These are phyloP conservation scores for Myiothlypis chrysogaster DNA, from an alignment of 2,797 vertebrate species.

Conservation along the genomic window DNA sequence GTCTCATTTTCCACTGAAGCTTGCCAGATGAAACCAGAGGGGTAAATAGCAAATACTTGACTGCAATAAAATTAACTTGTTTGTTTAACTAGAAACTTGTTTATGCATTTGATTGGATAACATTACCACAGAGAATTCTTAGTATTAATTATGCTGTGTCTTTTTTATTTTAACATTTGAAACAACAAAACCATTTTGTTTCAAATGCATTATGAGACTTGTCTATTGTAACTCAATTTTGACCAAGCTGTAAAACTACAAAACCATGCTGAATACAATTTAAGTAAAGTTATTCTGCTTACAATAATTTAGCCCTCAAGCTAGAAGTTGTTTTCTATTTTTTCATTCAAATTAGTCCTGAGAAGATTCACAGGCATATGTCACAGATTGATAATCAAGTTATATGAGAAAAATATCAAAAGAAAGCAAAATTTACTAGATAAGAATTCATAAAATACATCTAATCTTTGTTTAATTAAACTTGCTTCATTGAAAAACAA, in stretches of 20 bases:
- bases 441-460: not conserved
- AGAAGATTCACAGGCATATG: not conserved
- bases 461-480: not conserved
- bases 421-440: not conserved
- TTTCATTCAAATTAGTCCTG: not conserved
- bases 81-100: not conserved
- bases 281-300: not conserved
- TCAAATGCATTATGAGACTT: not conserved
- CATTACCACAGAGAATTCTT: not conserved
- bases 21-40: not conserved
- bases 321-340: not conserved
- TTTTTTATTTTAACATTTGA: not conserved
- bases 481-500: not conserved
- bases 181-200: not conserved
- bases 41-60: not conserved
- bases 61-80: not conserved
- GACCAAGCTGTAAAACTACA: not conserved
- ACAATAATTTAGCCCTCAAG: constrained; percentile 6
- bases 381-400: not conserved
- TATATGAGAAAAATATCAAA: not conserved
- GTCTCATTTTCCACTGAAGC: not conserved
- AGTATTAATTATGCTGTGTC: not conserved
- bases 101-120: not conserved
- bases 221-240: not conserved
- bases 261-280: not conserved